A percentile compares a stretch with the other conserved stretches of the same genome.
Evolutionary conservation across 2,888 invertebrate species (phyloP).

Genomic region (Parasteatoda lunata): DNA sequence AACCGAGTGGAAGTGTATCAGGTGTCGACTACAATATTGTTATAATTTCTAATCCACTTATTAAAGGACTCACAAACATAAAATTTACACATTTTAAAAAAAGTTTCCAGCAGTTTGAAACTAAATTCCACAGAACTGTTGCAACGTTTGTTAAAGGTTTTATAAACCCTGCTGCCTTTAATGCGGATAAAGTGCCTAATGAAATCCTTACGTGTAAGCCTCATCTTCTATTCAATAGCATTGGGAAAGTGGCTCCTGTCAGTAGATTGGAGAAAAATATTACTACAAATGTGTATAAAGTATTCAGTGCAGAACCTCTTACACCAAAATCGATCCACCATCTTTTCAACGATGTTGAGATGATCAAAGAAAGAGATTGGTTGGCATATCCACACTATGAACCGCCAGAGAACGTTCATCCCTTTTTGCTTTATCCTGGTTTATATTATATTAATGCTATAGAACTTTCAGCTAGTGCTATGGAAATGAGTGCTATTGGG

Average conservation of each 20-base stretch:
- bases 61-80: constrained; percentile 75
- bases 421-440: constrained; percentile 77
- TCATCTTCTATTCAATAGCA: constrained; percentile 76
- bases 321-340: constrained; percentile 75
- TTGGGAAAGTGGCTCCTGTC: constrained; percentile 71
- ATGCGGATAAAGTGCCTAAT: constrained; percentile 72
- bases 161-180: constrained; percentile 75
- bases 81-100: constrained; percentile 76
- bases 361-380: constrained; percentile 76
- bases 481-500: constrained; percentile 81
- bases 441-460: constrained; percentile 80
- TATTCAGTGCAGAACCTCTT: constrained; percentile 78
- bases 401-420: constrained; percentile 72
- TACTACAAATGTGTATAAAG: constrained; percentile 77
- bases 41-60: constrained; percentile 79
- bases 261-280: not conserved
- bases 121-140: constrained; percentile 77
- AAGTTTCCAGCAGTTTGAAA: constrained; percentile 73
- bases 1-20: constrained; percentile 10
- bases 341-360: constrained; percentile 76
- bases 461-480: constrained; percentile 81
- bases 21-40: constrained; percentile 77
- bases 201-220: constrained; percentile 76
- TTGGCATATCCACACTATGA: constrained; percentile 79
- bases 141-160: constrained; percentile 78